These are phyloP conservation scores for Climacteris rufus DNA, from an alignment of 2,113 vertebrate species.

Conservation along the genomic window DNA sequence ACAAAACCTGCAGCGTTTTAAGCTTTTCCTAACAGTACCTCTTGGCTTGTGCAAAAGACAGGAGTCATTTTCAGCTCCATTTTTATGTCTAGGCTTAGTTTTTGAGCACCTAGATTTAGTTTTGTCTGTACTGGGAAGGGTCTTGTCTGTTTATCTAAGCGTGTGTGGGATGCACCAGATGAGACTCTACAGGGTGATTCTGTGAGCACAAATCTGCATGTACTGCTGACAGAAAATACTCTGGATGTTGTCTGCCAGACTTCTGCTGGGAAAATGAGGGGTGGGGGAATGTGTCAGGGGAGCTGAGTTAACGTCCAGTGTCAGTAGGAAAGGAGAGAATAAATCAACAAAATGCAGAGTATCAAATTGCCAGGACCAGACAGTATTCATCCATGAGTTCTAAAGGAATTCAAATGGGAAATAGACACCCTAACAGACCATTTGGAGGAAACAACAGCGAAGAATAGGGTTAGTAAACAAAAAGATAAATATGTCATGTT, in stretches of 20 bases:
- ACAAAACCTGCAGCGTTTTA: background rate
- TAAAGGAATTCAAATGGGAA: background rate
- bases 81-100: background rate
- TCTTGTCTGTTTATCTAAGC: background rate
- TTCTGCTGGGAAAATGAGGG: background rate
- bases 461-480: slow-evolving; percentile 22
- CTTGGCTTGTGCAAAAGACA: background rate
- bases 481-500: background rate
- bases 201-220: background rate
- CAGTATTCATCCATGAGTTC: background rate
- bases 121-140: background rate
- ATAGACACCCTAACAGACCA: background rate
- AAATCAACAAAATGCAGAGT: background rate
- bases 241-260: background rate
- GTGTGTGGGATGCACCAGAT: background rate
- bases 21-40: background rate
- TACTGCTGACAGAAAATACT: background rate
- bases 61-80: background rate
- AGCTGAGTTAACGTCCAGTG: background rate
- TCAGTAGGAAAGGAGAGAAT: background rate
- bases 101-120: background rate
- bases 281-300: background rate
- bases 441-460: background rate
- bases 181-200: background rate
- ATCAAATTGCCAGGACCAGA: background rate